A percentile compares a stretch with the other conserved stretches of the same genome.
phyloP scores from a whole-genome alignment of 2,888 invertebrate species.

The Flexamia atlantica region DNA sequence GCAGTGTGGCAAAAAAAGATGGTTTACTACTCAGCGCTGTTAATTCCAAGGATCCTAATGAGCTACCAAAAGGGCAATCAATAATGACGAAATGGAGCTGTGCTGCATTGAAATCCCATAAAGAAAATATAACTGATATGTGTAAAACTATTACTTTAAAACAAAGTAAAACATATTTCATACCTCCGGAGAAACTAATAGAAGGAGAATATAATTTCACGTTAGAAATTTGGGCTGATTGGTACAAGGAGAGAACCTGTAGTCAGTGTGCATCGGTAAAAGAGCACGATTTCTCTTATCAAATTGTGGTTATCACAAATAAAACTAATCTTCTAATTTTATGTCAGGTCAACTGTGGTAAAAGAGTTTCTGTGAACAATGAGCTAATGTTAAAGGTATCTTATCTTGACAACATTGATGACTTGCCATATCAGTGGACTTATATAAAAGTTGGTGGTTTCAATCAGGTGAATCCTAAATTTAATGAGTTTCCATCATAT shows the following conservation, averaged over 20 bases:
- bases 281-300: background rate
- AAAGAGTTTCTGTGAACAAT: background rate
- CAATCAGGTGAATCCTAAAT: background rate
- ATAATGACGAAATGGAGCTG: constrained; percentile 16
- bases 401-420: background rate
- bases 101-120: background rate
- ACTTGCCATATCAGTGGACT: background rate
- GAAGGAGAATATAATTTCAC: constrained; percentile 15
- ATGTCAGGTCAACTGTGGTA: background rate
- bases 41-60: background rate
- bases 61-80: background rate
- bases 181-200: background rate
- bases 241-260: background rate
- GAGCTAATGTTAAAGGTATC: background rate
- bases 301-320: background rate
- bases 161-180: background rate
- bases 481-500: background rate
- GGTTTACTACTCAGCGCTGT: background rate
- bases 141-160: background rate
- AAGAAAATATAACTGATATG: background rate
- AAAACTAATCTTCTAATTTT: background rate
- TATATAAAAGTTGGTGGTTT: background rate
- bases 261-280: background rate
- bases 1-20: background rate
- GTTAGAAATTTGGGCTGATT: background rate